Base-by-base conservation (phyloP, 30 jellyfish, hydroid and myxozoan species). In the Cassiopea andromeda region DNA sequence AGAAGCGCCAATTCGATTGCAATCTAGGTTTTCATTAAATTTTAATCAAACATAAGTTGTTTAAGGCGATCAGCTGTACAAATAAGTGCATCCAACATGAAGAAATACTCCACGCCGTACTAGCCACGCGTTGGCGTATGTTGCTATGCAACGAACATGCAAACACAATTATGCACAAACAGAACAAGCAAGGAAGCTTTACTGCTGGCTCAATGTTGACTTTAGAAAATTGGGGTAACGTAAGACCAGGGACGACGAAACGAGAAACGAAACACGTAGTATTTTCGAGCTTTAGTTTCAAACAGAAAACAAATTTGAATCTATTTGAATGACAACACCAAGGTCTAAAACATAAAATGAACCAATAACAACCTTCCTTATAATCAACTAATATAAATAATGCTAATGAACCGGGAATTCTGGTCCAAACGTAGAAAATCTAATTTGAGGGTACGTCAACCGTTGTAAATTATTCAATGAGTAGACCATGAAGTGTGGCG, bases 61-160 rank as follows among this genome's bases (percentile, higher is more conserved):
- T 46, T 38, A 50, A 27, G 83, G 75, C 77, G 84, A 61, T 83
- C 91, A 83, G 91, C 91, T 83, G 91, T 16, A 48, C 91, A 83
- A 83, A 83, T 61, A 83, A 8, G 13, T 46, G 49, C 80, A 66
- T n/a, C 90, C 45, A 82, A 9, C 59, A 47, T 60, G 7, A 66
- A 64, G 48, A 73, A 64, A 82, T 60, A 82, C 19, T 66, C 59
- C 17, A 18, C 71, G 76, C 82, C 9, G 69, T 16, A 80, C 79
- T 58, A 80, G 82, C 72, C 82, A 50, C 68, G 84, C 91, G 84
- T 69, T 45, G 84, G 84, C 48, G 91, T 48, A 8, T n/a, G 84
- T 83, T 83, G 84, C 91, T 77, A 10, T 44, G 91, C 75, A 58
- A 69, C 91, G 61, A 73, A 70, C 79, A 70, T 70, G 79, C 79